Evolutionary conservation across 2,113 vertebrate species (phyloP).

Genomic region (Isurus oxyrinchus): DNA sequence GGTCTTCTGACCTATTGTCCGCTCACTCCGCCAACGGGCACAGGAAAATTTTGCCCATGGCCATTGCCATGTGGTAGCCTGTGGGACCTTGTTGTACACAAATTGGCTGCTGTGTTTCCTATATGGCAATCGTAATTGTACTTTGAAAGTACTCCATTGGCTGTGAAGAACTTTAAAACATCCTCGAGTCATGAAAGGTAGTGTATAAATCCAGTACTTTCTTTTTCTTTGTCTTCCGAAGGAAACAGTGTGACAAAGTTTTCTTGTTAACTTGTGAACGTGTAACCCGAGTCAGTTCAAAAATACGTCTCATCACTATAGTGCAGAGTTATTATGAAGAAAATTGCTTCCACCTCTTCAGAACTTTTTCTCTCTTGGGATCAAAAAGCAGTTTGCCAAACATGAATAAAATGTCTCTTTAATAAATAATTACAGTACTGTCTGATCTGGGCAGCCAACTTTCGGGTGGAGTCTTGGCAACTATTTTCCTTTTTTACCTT

Average conservation of each 20-base stretch:
- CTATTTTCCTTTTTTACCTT: background rate
- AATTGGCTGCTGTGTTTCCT: background rate
- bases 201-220: background rate
- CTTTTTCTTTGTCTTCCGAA: background rate
- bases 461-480: background rate
- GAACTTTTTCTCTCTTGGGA: background rate
- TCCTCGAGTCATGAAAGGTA: background rate
- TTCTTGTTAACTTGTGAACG: background rate
- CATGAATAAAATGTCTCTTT: background rate
- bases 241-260: background rate
- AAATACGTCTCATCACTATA: background rate
- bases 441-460: background rate
- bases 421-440: background rate
- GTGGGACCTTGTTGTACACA: background rate
- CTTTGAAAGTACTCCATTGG: background rate
- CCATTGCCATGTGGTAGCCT: background rate
- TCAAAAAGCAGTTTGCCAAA: background rate
- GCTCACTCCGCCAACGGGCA: no score
- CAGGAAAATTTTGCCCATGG: no score
- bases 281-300: background rate
- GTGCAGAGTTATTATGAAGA: background rate
- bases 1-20: no score
- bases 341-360: background rate
- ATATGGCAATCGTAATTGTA: background rate
- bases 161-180: background rate